Evolutionary conservation across 2,888 invertebrate species (phyloP), one percentile per base, ranked within the genome.

Genomic region (Teinopalpus imperialis): DNA sequence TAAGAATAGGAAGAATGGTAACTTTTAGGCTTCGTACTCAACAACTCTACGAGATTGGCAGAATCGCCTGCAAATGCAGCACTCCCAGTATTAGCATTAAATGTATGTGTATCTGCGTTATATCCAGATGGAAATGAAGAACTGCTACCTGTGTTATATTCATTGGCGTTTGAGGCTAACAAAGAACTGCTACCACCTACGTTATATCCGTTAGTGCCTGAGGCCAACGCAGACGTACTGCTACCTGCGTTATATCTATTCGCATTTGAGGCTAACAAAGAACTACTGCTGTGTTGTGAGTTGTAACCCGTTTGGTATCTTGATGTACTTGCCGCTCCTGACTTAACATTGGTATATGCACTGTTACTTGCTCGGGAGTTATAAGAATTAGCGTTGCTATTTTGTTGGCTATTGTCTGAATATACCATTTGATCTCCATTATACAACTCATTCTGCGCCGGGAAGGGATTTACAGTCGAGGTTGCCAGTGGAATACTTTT

Each of bases 1-100:
- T 89, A 89, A 3, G 89, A 80, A 63, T 87, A 89, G 10, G 88
- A 82, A 13, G 88, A 87, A 8, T 87, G 81, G 55, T 87, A 90
- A 61, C 73, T 74, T 68, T 88, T 88, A 7, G 89, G 89, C 47
- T 65, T 74, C 1, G 67, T 49, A 52, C 57, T 65, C 16, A 66
- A 35, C 51, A 63, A 52, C 46, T 69, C 72, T 18, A 73, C 63
- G 48, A 69, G 61, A 48, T 55, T 66, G 12, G 49, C 52, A 24
- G 66, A 54, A 47, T 62, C 65, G 21, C 57, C 43, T 26, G 18
- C 31, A 50, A 24, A 58, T 3, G 20, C 32, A 9, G 16, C n/a
- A 7, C 8, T 7, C 2, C 9, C 53, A 31, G 52, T 12, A 9
- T 56, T 61, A 12, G 56, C 43, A 27, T 58, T 59, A 16, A 30